These are phyloP conservation scores for Idaea straminata DNA, from an alignment of 2,888 invertebrate genomes.

Conservation along the genomic window DNA sequence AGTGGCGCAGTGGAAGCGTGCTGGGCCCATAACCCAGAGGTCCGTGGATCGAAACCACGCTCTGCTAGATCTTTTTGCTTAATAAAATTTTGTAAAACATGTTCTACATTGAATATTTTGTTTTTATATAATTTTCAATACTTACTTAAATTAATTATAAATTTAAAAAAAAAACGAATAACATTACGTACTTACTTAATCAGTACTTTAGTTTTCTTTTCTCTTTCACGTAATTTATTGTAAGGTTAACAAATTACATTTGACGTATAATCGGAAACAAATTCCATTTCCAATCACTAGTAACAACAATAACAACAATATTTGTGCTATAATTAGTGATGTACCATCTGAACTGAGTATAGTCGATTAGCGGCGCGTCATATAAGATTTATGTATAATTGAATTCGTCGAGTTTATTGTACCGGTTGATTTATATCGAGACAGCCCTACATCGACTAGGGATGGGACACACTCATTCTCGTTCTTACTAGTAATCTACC, in stretches of 20 bases:
- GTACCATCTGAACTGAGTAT: neutral
- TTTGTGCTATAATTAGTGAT: slow-evolving; percentile 12
- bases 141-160: no score
- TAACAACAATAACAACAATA: slow-evolving; percentile 14
- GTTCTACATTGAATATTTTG: neutral
- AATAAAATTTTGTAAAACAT: slow-evolving; percentile 12
- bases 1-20: slow-evolving; percentile 90
- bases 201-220: no score
- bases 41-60: slow-evolving; percentile 95
- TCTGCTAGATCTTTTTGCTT: slow-evolving; percentile 80
- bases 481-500: neutral
- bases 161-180: no score
- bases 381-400: slow-evolving; percentile 76
- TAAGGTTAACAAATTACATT: neutral
- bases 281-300: slow-evolving; percentile 11
- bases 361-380: slow-evolving; percentile 65
- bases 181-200: no score
- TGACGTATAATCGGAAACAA: neutral
- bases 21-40: slow-evolving; percentile 93
- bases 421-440: slow-evolving; percentile 63
- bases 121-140: no score
- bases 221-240: no score
- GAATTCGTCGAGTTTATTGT: slow-evolving; percentile 72
- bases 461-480: slow-evolving; percentile 8
- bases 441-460: slow-evolving; percentile 32